Evolutionary conservation across 2,113 vertebrate genomes (phyloP).

Genomic region (Hyla sarda): DNA sequence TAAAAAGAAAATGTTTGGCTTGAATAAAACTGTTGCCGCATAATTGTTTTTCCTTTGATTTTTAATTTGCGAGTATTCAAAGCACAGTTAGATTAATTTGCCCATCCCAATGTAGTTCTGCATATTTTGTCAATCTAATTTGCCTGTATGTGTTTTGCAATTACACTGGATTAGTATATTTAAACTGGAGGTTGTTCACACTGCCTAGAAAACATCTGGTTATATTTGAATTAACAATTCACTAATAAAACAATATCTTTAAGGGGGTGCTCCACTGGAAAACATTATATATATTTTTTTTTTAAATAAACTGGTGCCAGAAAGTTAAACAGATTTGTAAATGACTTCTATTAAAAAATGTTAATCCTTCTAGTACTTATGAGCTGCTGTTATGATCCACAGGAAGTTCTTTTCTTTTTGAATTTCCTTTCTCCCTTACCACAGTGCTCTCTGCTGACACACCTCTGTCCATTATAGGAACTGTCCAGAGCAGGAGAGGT

Average conservation of each 20-base stretch:
- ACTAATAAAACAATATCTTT: background rate
- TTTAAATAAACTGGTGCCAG: no score
- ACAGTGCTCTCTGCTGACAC: no score
- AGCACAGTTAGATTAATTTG: conserved; percentile 33
- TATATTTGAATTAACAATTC: background rate
- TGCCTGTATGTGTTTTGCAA: conserved; percentile 9
- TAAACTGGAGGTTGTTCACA: background rate
- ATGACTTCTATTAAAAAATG: no score
- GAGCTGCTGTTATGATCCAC: no score
- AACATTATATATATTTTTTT: no score
- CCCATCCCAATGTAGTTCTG: background rate
- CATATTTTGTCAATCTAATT: conserved; percentile 3
- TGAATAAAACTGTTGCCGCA: conserved; percentile 18
- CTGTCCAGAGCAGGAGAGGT: no score
- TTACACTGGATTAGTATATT: background rate
- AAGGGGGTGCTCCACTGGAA: no score
- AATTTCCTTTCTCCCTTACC: no score
- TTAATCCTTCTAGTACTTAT: no score
- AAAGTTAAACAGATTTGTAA: no score
- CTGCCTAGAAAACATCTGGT: background rate
- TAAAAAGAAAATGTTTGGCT: conserved; percentile 40
- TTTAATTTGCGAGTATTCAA: conserved; percentile 31
- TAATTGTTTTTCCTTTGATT: conserved; percentile 40
- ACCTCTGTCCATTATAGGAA: no score
- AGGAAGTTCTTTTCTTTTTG: no score